These are phyloP conservation scores for Serranus cabrilla DNA, from an alignment of 2,797 vertebrate genomes.

Conservation along the genomic window DNA sequence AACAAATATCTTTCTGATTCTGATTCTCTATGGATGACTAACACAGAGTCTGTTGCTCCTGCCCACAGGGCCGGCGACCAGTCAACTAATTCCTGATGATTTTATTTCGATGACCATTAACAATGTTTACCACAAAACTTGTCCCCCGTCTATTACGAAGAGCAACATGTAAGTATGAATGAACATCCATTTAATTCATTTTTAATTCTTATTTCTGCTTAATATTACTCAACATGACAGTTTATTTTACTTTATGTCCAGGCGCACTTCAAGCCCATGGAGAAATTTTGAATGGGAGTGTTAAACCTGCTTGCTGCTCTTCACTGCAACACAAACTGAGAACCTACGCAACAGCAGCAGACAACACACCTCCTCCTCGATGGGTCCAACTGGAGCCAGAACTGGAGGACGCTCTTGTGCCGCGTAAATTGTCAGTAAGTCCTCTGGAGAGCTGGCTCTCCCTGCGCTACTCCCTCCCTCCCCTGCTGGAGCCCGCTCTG, in stretches of 20 bases:
- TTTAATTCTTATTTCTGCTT: not conserved
- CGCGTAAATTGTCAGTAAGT: conserved; percentile 93
- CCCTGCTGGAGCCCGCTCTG: conserved; percentile 58
- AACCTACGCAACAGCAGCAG: conserved; percentile 83
- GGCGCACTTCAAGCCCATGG: conserved; percentile 69
- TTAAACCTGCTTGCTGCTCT: conserved; percentile 48
- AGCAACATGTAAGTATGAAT: conserved; percentile 76
- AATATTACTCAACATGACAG: not conserved
- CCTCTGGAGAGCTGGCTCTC: conserved; percentile 96
- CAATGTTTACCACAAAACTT: conserved; percentile 83
- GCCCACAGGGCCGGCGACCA: conserved; percentile 51
- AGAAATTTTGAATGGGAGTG: conserved; percentile 56
- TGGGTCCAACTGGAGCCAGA: conserved; percentile 87
- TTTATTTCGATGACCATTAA: conserved; percentile 50
- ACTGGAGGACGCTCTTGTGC: conserved; percentile 92
- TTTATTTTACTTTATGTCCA: conserved; percentile 40
- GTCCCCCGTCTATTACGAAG: conserved; percentile 69
- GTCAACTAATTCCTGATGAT: conserved; percentile 49
- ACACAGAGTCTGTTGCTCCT: not conserved
- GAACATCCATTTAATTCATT: not conserved
- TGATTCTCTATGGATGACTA: not conserved
- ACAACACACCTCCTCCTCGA: conserved; percentile 78
- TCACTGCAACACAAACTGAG: conserved; percentile 54
- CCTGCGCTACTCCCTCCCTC: conserved; percentile 87
- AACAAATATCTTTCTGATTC: no score